Conservation (phyloP, 1,140 invertebrate species). For the Bombus pyrosoma region DNA sequence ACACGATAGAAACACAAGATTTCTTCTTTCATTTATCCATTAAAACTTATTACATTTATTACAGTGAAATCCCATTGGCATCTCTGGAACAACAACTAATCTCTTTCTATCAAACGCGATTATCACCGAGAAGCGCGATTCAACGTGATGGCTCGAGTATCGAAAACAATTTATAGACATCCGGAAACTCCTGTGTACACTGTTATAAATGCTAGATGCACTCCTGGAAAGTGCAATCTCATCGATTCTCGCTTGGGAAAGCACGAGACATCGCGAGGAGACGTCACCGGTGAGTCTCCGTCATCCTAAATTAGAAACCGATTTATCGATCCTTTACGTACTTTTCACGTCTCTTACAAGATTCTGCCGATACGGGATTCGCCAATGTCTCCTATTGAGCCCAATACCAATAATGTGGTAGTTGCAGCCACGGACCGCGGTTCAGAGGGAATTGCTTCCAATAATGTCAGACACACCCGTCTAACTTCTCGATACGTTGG, state of each 20-base stretch:
- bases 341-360: slow-evolving; percentile 42
- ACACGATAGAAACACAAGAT: background rate
- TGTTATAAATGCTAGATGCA: background rate
- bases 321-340: slow-evolving; percentile 47
- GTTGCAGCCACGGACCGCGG: slow-evolving; percentile 38
- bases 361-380: slow-evolving; percentile 41
- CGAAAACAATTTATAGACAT: background rate
- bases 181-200: background rate
- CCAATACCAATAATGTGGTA: slow-evolving; percentile 49
- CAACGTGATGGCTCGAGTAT: background rate
- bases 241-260: background rate
- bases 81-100: background rate
- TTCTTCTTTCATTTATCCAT: background rate
- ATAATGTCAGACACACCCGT: slow-evolving; percentile 68
- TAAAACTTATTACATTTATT: background rate
- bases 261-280: background rate
- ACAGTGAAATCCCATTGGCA: no score
- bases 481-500: slow-evolving; percentile 65
- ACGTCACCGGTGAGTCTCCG: background rate
- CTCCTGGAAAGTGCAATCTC: background rate
- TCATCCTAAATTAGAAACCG: slow-evolving; percentile 45
- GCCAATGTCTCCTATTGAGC: slow-evolving; percentile 35
- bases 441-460: slow-evolving; percentile 63
- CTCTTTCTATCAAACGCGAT: background rate
- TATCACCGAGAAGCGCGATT: background rate